Base-by-base conservation (phyloP, 2,888 invertebrate species). In the Hyppa rectilinea region DNA sequence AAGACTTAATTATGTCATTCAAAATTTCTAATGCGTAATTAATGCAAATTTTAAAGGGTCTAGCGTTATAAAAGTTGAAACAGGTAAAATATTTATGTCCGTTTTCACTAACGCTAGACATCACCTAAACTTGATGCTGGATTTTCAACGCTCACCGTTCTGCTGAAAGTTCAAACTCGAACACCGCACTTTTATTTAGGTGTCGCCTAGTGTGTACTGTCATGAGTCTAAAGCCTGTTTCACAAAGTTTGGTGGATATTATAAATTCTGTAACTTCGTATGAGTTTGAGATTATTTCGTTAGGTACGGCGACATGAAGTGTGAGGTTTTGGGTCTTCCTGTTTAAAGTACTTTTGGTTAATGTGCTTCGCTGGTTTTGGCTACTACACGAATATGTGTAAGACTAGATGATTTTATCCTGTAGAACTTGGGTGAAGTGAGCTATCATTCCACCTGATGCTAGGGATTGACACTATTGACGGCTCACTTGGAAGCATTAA, bases 21-120 rank as follows among this genome's bases (percentile, higher is more conserved):
- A 85, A 90, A 90, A 92, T 89, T 75, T 90, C 88, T 91, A 92
- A 92, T 90, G 90, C 80, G 89, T 91, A 92, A 93, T 93, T 91
- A 90, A 94, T 93, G 93, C 92, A 93, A 94, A 94, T 93, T 88
- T 88, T 84, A 89, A 92, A 90, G 90, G 93, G 90, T 89, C 87
- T 88, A 87, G 88, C 87, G 87, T 87, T 86, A 85, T 88, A 84
- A 89, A 89, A 91, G 89, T 88, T 86, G 84, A 23, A 85, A 82
- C 87, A 92, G 91, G 92, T 92, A 89, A 90, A 92, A 92, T 90
- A 90, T 90, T 91, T 17, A 55, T 55, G 53, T 29, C 45, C 9
- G 5, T 53, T 53, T 53, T 55, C 59, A n/a, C 55, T 2, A 31
- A 59, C 55, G 10, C n/a, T 29, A 49, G 7, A 26, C 14, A 7